Evolutionary conservation across 2,888 invertebrate species (phyloP), one percentile per base, ranked within the genome.

Genomic region (Pachymerium ferrugineum): DNA sequence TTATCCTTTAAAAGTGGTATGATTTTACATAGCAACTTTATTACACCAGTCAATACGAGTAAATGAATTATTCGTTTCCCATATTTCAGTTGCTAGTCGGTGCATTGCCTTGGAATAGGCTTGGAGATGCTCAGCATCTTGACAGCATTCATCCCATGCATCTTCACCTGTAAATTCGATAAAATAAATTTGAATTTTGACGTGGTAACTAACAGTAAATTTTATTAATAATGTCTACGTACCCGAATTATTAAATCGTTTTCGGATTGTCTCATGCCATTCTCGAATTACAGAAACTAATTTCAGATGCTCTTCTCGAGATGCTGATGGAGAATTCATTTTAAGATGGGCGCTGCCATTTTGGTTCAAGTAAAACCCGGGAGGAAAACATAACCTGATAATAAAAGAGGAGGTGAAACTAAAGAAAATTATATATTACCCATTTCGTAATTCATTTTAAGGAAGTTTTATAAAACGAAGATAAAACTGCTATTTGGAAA

Each of bases 21-120:
- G 12, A 10, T 68, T 3, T 69, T 14, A 30, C 31, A 30, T 69
- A 14, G 31, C 29, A 29, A 68, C 28, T 68, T 29, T 19, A 31
- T 69, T 33, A 19, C 70, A 69, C 70, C 70, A 69, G 31, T 69
- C 70, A 30, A 69, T 69, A 29, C 70, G n/a, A 16, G 70, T 69
- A 14, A 33, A 33, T 1, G 3, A 16, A 8, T 69, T 69, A 31
- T 69, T 69, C 10, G 19, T 19, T 6, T 69, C 70, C 70, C 70
- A 69, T 19, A 33, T 12, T 69, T 30, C 19, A 12, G 70, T 69
- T 2, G 70, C 70, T 33, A 69, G 14, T 69, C 30, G 31, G 22
- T 69, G 70, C 70, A 69, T 69, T 8, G 70, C 16, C n/a, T 69
- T 69, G 2, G 70, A 30, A n/a, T 69, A 69, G 22, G 22, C 8